Evolutionary conservation across 2,113 vertebrate genomes (phyloP).

Genomic region (Zapornia atra): DNA sequence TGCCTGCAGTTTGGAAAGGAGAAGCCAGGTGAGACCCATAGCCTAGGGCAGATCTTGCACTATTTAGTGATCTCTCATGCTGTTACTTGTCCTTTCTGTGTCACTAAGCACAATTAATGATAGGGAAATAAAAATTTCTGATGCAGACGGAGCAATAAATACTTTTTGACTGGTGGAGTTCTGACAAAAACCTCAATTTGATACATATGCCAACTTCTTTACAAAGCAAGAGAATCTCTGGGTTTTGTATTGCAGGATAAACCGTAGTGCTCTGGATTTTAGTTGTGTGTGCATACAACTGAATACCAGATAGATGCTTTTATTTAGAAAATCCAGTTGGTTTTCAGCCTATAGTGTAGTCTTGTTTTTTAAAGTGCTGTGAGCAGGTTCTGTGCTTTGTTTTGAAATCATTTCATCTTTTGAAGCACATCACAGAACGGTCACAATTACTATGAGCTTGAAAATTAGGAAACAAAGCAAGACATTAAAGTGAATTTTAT

Average conservation of each 20-base stretch:
- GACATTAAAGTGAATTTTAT: not conserved
- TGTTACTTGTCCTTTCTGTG: not conserved
- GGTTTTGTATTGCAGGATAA: not conserved
- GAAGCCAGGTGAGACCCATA: not conserved
- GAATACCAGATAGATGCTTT: not conserved
- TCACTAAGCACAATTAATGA: not conserved
- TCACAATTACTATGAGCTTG: not conserved
- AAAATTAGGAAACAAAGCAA: not conserved
- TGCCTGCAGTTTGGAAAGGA: not conserved
- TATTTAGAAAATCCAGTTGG: not conserved
- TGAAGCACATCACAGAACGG: not conserved
- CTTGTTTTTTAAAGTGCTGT: not conserved
- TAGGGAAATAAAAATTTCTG: not conserved
- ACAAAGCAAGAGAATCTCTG: not conserved
- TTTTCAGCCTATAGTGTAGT: not conserved
- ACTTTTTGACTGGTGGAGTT: not conserved
- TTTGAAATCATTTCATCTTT: not conserved
- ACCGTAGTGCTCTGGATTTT: not conserved
- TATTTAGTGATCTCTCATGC: not conserved
- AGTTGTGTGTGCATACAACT: not conserved
- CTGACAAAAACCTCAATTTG: not conserved
- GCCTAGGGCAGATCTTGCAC: not conserved
- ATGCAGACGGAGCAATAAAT: fast-evolving
- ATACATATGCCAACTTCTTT: not conserved
- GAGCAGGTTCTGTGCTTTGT: not conserved